Base-by-base conservation (phyloP, 2,797 vertebrate genomes). In the Capromys pilorides region DNA sequence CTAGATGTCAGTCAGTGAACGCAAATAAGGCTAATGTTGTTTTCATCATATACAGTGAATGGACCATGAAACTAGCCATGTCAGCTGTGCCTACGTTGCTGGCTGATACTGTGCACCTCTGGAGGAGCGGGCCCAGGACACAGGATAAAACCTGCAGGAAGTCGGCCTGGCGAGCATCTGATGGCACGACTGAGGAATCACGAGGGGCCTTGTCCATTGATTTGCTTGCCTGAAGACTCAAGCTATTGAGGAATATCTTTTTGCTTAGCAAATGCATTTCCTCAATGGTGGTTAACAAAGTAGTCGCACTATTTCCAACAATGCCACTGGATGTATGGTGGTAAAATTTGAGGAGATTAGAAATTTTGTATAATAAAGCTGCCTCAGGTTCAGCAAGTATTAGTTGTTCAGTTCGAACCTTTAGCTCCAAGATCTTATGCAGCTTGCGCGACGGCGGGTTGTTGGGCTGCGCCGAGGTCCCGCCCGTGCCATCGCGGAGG, bases 191-290 rank as follows among this genome's bases (percentile, higher is more conserved):
- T n/a, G n/a, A n/a, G n/a, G n/a, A n/a, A n/a, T n/a, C n/a, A n/a
- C n/a, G n/a, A n/a, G n/a, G n/a, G n/a, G n/a, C 99, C 99, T 99
- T 99, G 98, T 99, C 99, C 99, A 99, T 99, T 90, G 99, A 98
- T 97, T 99, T 99, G 98, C 99, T 99, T 49, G 99, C 99, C 88
- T 99, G 99, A 96, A 99, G 99, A 97, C 99, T 99, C 97, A 99
- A 98, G 95, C 99, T 99, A 97, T 98, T 99, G 98, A 99, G 99
- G 98, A 99, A 99, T 98, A 99, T 99, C 98, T 99, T 99, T 98
- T 99, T 99, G 98, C 99, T 99, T 94, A 99, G 98, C 84, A 99
- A 96, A 96, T 99, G 99, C 99, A 99, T 99, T 98, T 99, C 99
- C 98, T 99, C 99, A 86, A 99, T 98, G 22, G 99, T 99, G 92